Conservation (phyloP, 2,113 vertebrate species). For the Albula glossodonta region DNA sequence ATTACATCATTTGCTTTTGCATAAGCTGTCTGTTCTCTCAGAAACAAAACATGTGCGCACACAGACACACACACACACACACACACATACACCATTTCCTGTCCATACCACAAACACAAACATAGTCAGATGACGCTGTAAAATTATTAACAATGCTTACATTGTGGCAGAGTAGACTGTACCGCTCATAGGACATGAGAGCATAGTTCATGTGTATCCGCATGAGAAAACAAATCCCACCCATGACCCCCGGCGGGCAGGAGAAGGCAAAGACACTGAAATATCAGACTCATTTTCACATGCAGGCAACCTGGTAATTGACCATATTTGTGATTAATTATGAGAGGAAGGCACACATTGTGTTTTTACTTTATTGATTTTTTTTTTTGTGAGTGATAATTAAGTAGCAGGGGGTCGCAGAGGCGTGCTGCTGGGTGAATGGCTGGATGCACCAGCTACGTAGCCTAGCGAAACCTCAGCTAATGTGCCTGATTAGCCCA, state of each 20-base stretch:
- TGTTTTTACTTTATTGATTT: background rate
- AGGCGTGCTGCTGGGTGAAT: constrained; percentile 18
- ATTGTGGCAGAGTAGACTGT: constrained; percentile 37
- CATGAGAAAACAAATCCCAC: background rate
- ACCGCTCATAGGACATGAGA: constrained; percentile 36
- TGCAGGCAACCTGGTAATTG: background rate
- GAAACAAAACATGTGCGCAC: background rate
- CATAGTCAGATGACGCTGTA: constrained; percentile 37
- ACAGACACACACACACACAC: background rate
- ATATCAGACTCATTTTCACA: background rate
- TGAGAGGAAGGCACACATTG: constrained; percentile 8
- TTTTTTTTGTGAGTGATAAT: background rate
- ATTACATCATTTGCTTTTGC: constrained; percentile 21
- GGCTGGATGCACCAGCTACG: constrained; percentile 7
- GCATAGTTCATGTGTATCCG: constrained; percentile 34
- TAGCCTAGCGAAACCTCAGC: background rate
- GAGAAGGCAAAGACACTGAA: background rate
- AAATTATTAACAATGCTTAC: constrained; percentile 54
- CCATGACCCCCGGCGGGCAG: background rate
- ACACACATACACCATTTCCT: constrained; percentile 36
- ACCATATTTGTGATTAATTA: background rate
- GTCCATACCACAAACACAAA: constrained; percentile 37
- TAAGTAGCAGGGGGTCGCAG: background rate
- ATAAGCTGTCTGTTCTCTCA: background rate
- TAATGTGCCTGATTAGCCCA: constrained; percentile 38